These are phyloP conservation scores for Microtus richardsoni DNA, from an alignment of 2,113 vertebrate genomes.

Conservation along the genomic window DNA sequence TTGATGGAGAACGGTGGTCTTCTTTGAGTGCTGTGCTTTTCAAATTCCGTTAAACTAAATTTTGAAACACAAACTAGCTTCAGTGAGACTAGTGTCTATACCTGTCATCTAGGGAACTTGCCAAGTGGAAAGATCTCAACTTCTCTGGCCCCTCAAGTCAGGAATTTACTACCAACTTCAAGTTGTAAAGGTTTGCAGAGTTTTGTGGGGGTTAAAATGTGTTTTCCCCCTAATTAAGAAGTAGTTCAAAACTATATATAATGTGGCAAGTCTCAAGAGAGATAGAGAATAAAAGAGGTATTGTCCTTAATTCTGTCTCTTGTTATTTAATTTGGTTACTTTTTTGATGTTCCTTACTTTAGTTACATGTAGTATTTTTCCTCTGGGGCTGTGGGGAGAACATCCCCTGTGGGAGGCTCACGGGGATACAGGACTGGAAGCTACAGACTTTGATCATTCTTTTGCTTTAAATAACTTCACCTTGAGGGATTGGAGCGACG, in stretches of 20 bases:
- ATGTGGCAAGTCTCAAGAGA: slow-evolving; percentile 34
- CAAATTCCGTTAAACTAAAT: background rate
- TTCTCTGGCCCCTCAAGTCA: background rate
- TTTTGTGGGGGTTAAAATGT: background rate
- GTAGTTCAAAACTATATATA: background rate
- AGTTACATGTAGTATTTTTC: background rate
- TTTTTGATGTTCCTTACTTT: background rate
- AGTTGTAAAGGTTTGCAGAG: background rate
- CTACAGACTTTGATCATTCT: background rate
- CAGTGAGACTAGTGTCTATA: background rate
- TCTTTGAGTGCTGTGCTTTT: background rate
- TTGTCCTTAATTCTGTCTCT: background rate
- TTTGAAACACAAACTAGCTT: background rate
- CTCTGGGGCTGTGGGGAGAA: background rate
- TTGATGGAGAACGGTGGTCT: background rate
- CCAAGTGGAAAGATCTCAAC: background rate
- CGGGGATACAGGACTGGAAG: background rate
- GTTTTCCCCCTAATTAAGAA: background rate
- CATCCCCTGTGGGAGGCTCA: background rate
- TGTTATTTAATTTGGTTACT: background rate
- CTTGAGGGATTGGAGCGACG: background rate
- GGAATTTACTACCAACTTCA: background rate
- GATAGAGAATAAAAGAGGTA: background rate
- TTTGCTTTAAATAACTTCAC: background rate
- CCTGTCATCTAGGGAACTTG: background rate